Conservation (phyloP, 2,888 invertebrate species). For the Phlogophora meticulosa region DNA sequence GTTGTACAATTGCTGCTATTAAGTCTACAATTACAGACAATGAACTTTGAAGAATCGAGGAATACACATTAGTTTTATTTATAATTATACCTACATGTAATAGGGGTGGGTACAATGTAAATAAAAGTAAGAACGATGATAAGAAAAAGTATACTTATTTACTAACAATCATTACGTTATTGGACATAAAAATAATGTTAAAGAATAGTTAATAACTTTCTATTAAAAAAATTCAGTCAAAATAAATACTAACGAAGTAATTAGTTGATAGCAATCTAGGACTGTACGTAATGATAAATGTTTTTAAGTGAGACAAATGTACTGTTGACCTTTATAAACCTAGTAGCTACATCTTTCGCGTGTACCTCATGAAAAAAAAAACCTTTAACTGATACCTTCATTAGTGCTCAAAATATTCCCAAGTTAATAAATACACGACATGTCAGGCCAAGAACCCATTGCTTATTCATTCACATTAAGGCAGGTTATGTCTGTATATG, state of each 20-base stretch:
- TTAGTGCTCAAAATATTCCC: background rate
- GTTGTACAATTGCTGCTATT: conserved; percentile 62
- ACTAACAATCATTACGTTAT: background rate
- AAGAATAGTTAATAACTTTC: conserved; percentile 43
- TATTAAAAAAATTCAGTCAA: conserved; percentile 9
- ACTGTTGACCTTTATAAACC: conserved; percentile 41
- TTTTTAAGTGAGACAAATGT: conserved; percentile 33
- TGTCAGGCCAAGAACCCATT: background rate
- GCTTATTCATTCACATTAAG: background rate
- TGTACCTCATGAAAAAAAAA: background rate
- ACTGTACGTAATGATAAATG: conserved; percentile 14
- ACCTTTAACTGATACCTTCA: conserved; percentile 1
- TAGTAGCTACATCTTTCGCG: conserved; percentile 1
- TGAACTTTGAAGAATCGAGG: conserved; percentile 41
- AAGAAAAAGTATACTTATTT: background rate
- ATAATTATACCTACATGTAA: conserved; percentile 33
- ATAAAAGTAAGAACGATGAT: background rate
- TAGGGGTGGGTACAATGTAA: conserved; percentile 29
- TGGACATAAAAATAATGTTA: conserved; percentile 2
- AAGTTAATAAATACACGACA: background rate
- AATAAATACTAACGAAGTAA: conserved; percentile 5
- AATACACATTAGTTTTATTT: conserved; percentile 47
- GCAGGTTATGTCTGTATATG: no score
- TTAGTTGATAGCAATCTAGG: conserved; percentile 7
- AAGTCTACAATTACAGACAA: conserved; percentile 57